phyloP scores from a whole-genome alignment of 1,140 invertebrate species.

The Agrypnia vestita region DNA sequence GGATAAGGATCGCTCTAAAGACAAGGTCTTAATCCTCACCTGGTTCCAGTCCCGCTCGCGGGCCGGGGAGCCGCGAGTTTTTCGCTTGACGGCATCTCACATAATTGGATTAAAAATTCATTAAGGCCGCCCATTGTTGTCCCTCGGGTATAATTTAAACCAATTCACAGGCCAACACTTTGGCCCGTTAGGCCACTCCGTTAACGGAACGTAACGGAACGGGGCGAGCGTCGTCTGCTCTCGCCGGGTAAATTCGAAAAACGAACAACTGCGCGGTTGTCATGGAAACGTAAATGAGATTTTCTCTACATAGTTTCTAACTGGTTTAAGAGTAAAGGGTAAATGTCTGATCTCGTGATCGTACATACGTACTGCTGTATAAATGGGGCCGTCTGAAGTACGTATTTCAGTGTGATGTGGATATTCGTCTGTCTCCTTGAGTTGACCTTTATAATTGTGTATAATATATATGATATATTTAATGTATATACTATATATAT shows the following conservation, averaged over 20 bases:
- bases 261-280: conserved; percentile 33
- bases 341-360: conserved; percentile 18
- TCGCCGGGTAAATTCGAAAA: conserved; percentile 26
- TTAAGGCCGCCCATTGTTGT: conserved; percentile 68
- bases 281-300: conserved; percentile 51
- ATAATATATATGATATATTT: no score
- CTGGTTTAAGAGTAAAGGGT: conserved; percentile 48
- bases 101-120: conserved; percentile 75
- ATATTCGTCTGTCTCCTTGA: not conserved
- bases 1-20: conserved; percentile 47
- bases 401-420: not conserved
- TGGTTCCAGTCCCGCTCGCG: not conserved
- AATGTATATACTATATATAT: no score
- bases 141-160: conserved; percentile 72
- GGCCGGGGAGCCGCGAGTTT: conserved; percentile 53
- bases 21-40: conserved; percentile 40
- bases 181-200: conserved; percentile 52
- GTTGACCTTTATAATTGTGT: not conserved
- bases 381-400: not conserved
- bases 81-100: conserved; percentile 59
- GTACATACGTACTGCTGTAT: not conserved
- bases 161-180: conserved; percentile 68
- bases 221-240: conserved; percentile 28
- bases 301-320: conserved; percentile 44
- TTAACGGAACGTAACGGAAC: conserved; percentile 21